These are phyloP conservation scores for Anoplius nigerrimus DNA, from an alignment of 2,888 invertebrate species.

Conservation along the genomic window DNA sequence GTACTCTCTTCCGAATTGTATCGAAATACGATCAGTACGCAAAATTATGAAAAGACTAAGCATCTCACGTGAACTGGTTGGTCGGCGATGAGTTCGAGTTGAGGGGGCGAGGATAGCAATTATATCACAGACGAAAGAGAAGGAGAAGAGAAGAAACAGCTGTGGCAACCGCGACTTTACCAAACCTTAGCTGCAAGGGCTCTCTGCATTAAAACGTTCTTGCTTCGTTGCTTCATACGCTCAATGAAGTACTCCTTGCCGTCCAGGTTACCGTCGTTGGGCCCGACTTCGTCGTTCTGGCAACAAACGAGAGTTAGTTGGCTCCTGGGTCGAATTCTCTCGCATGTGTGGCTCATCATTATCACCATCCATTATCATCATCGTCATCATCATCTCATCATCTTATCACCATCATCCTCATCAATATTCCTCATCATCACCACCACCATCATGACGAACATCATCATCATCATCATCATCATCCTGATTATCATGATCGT, in stretches of 20 bases:
- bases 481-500: slow-evolving; percentile 52
- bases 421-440: slow-evolving; percentile 20
- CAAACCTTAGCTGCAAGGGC: slow-evolving; percentile 69
- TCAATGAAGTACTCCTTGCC: slow-evolving; percentile 70
- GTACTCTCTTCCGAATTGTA: slow-evolving; percentile 13
- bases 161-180: slow-evolving; percentile 52
- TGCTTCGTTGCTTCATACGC: slow-evolving; percentile 71
- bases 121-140: slow-evolving; percentile 56
- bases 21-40: slow-evolving; percentile 28
- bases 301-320: slow-evolving; percentile 69
- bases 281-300: slow-evolving; percentile 62
- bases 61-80: slow-evolving; percentile 33
- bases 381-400: slow-evolving; percentile 32
- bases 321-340: slow-evolving; percentile 48
- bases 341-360: slow-evolving; percentile 54
- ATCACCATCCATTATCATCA: slow-evolving; percentile 45
- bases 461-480: slow-evolving; percentile 50
- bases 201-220: slow-evolving; percentile 69
- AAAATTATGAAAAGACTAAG: slow-evolving; percentile 30
- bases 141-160: slow-evolving; percentile 35
- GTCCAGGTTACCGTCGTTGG: slow-evolving; percentile 60
- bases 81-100: slow-evolving; percentile 33
- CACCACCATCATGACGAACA: slow-evolving; percentile 35
- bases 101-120: slow-evolving; percentile 32
- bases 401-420: slow-evolving; percentile 49